Base-by-base conservation (phyloP, 1,140 invertebrate species). In the Coptotermes formosanus region DNA sequence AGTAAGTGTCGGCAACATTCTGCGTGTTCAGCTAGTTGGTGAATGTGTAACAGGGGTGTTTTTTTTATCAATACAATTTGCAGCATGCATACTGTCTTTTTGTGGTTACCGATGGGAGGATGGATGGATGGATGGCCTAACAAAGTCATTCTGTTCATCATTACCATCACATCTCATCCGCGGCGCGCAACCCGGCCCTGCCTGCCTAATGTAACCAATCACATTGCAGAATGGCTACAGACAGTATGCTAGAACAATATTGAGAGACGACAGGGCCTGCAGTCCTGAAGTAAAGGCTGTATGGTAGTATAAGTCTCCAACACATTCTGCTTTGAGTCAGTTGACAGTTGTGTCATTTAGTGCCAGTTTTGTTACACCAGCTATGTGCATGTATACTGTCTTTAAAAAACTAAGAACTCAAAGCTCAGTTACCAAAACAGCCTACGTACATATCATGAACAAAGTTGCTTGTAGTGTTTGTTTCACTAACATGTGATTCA, bases 241-340 rank as follows among this genome's bases (percentile, higher is more conserved):
- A 81, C 25, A 75, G 82, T 85, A 86, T 88, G 88, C 88, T 87
- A 88, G 83, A 88, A 59, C 82, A 87, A 88, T 43, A 48, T 16
- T 48, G 52, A 84, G 87, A 87, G 88, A 86, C 59, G 59, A 85
- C 88, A 88, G 88, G 88, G 87, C 87, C 85, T 83, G 43, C 85
- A 86, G 84, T 84, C 81, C 48, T 83, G 55, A 87, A 86, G 69
- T 87, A 85, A 86, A 45, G 86, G 82, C 86, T 87, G 82, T 84
- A 85, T 81, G 88, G 88, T 89, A 89, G 88, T 89, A 88, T 86
- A 82, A 30, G 52, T 88, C 88, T 88, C 88, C 45, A 32, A 88
- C 88, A 88, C 55, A 84, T 88, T 87, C 88, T 90, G 55, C 14
- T 12, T 48, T 48, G 14, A 48, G 45, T 9, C 45, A 48, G 9